A percentile compares a stretch with the other conserved stretches of the same genome.
These are phyloP conservation scores for Thysanoteuthis rhombus DNA, from an alignment of 2,888 invertebrate species.

Conservation along the genomic window DNA sequence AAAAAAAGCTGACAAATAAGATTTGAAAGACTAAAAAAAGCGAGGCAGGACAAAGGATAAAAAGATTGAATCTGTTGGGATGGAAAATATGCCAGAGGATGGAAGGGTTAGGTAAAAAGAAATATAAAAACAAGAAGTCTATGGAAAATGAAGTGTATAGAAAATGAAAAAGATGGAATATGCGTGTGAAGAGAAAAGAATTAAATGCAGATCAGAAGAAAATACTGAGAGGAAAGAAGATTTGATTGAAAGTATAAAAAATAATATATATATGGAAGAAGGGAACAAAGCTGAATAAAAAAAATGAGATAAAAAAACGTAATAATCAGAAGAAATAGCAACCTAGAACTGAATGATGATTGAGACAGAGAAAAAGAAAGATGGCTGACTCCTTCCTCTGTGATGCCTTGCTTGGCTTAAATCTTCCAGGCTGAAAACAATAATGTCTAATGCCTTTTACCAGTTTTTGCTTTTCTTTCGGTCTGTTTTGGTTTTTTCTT, in stretches of 20 bases:
- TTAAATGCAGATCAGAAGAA: not conserved
- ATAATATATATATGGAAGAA: not conserved
- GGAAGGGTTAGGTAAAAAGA: not conserved
- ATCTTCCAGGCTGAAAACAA: not conserved
- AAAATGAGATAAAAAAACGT: not conserved
- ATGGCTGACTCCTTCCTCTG: not conserved
- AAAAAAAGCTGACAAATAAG: not conserved
- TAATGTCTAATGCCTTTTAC: not conserved
- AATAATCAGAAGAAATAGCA: slow-evolving; percentile 1
- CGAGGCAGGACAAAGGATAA: not conserved
- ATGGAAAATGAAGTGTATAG: not conserved
- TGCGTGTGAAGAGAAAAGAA: not conserved
- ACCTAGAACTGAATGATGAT: not conserved
- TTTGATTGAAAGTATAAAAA: not conserved
- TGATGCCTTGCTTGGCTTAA: not conserved
- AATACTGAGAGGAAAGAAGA: not conserved
- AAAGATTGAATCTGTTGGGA: too few species aligned
- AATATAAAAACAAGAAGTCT: not conserved
- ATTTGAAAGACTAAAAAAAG: not conserved
- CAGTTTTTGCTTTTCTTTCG: not conserved
- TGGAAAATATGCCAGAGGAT: not conserved
- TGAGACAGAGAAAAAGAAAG: not conserved
- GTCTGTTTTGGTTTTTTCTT: too few species aligned
- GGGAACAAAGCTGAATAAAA: not conserved
- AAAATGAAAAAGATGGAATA: not conserved